Evolutionary conservation across 2,888 invertebrate species (phyloP), one percentile per base, ranked within the genome.

Genomic region (Alcis repandata): DNA sequence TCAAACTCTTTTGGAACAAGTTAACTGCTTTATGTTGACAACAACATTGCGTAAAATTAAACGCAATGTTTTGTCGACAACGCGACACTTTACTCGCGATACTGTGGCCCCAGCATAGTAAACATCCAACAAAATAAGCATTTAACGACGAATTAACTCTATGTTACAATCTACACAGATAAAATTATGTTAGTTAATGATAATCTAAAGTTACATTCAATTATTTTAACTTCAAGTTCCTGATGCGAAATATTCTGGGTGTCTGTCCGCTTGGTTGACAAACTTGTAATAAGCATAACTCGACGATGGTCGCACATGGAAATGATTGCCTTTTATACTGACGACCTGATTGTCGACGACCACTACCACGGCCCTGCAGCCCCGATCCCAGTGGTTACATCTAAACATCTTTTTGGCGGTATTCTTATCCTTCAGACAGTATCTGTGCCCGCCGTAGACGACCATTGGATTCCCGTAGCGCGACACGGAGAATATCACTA

Each of bases 351-450:
- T 61, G 6, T 79, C 72, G 11, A 76, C 9, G 11, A 78, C 74
- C 27, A 67, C 45, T 15, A 80, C 67, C 13, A 66, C 67, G 1
- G 79, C 76, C 1, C 78, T 70, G 48, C 86, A 85, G 7, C 84
- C 82, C 0, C 76, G 71, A 27, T 77, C 71, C 71, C 84, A 79
- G 10, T 70, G 66, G 22, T 71, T 70, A 65, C 84, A 83, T 0
- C 82, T 70, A 78, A 83, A 78, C 10, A 67, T 68, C 54, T 76
- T 74, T 43, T 66, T 62, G 0, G 74, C 64, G 1, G 63, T 68
- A 17, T 81, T 80, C 33, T 75, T 82, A 73, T 81, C 77, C 32
- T 74, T 75, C 19, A 78, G 70, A 61, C 82, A 79, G 70, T 80
- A 87, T 33, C 84, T 74, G 64, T 83, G 78, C 2, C 72, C 75